These are phyloP conservation scores for Drosophila quinaria DNA, from an alignment of 2,888 invertebrate species.

Conservation along the genomic window DNA sequence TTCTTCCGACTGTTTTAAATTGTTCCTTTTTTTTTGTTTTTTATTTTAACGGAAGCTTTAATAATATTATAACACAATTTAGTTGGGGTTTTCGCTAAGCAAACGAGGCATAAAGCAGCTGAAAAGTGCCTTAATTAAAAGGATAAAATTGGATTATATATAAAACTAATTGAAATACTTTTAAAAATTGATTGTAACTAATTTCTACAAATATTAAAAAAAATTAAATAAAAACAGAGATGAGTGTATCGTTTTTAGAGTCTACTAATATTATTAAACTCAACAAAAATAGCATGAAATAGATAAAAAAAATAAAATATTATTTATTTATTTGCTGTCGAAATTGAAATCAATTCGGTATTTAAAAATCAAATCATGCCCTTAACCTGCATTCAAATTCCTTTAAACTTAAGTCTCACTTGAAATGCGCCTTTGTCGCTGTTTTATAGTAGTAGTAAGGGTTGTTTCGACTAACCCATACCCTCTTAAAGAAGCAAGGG, in stretches of 20 bases:
- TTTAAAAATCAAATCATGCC: no score
- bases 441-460: neutral
- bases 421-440: neutral
- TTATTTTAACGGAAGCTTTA: conserved; percentile 24
- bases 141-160: neutral
- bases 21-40: conserved; percentile 1
- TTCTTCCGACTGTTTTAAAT: conserved; percentile 27
- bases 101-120: neutral
- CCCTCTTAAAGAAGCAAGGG: neutral
- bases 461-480: neutral
- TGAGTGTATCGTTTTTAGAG: no score
- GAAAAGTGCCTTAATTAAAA: neutral
- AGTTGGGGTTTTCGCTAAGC: neutral
- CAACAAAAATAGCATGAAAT: no score
- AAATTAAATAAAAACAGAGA: no score
- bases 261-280: no score
- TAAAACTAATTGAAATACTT: no score
- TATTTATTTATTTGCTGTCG: no score
- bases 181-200: no score
- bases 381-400: neutral
- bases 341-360: no score
- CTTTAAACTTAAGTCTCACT: conserved; percentile 3
- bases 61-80: conserved; percentile 26
- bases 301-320: no score
- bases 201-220: no score